Conservation (phyloP, 1,140 invertebrate genomes). For the Danaus plexippus region DNA sequence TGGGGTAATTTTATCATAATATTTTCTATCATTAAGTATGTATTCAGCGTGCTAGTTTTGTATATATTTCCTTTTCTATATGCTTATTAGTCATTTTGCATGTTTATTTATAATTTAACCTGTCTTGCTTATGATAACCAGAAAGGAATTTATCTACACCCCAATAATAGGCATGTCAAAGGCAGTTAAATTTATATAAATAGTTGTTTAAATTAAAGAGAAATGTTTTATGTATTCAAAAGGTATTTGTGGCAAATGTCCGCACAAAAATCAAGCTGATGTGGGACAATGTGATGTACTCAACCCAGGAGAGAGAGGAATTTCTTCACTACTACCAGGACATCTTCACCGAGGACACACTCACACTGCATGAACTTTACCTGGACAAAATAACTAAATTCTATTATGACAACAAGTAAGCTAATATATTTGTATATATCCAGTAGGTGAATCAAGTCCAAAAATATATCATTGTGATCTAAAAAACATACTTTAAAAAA, state of each 20-base stretch:
- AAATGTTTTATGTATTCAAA: too few relatives aligned
- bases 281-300: conserved; percentile 82
- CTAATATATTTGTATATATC: conserved; percentile 24
- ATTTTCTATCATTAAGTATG: too few relatives aligned
- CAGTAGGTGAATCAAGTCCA: not conserved
- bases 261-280: conserved; percentile 77
- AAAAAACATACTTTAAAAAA: not conserved
- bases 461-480: too few relatives aligned
- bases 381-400: conserved; percentile 77
- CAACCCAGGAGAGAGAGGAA: conserved; percentile 72
- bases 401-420: conserved; percentile 78
- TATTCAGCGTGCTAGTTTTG: too few relatives aligned
- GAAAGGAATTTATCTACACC: too few relatives aligned
- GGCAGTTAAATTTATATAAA: too few relatives aligned
- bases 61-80: too few relatives aligned
- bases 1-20: conserved; percentile 30
- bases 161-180: too few relatives aligned
- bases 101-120: too few relatives aligned
- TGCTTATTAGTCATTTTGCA: too few relatives aligned
- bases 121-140: too few relatives aligned
- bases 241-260: conserved; percentile 79
- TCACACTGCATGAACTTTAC: conserved; percentile 83
- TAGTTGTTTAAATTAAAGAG: too few relatives aligned
- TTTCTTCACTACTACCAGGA: conserved; percentile 76
- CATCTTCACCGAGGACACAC: conserved; percentile 81